Conservation (phyloP, 2,888 invertebrate genomes). For the Orchesellides sinensis region DNA sequence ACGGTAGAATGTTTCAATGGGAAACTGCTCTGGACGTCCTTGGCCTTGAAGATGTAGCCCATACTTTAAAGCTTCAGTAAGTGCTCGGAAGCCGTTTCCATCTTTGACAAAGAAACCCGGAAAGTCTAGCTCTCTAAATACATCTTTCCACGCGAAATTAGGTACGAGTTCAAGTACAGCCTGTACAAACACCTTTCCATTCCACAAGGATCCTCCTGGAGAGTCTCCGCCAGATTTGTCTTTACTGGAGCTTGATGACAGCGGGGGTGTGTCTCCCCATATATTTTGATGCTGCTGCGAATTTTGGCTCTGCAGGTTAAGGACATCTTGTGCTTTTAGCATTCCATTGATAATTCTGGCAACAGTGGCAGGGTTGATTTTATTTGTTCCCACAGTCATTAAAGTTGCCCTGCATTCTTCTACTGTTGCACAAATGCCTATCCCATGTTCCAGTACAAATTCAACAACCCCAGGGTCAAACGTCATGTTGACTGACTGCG, state of each 20-base stretch:
- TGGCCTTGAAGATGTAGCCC: constrained; percentile 87
- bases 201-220: constrained; percentile 83
- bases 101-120: constrained; percentile 92
- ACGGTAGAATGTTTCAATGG: constrained; percentile 92
- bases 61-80: constrained; percentile 88
- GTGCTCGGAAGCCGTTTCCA: constrained; percentile 87
- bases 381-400: constrained; percentile 87
- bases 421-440: constrained; percentile 89
- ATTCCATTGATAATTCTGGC: constrained; percentile 92
- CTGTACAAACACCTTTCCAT: constrained; percentile 94
- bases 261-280: constrained; percentile 72
- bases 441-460: constrained; percentile 94
- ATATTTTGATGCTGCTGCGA: constrained; percentile 74
- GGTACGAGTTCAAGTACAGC: constrained; percentile 92
- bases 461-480: constrained; percentile 82
- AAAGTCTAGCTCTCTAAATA: constrained; percentile 94
- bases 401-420: constrained; percentile 93
- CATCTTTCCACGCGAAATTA: constrained; percentile 94
- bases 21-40: constrained; percentile 85
- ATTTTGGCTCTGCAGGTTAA: constrained; percentile 80
- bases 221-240: constrained; percentile 72
- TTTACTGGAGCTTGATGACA: constrained; percentile 53
- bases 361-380: constrained; percentile 87
- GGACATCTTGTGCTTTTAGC: constrained; percentile 88
- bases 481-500: constrained; percentile 61